Base-by-base conservation (phyloP, 2,113 vertebrate species). In the Ciconia stormi region DNA sequence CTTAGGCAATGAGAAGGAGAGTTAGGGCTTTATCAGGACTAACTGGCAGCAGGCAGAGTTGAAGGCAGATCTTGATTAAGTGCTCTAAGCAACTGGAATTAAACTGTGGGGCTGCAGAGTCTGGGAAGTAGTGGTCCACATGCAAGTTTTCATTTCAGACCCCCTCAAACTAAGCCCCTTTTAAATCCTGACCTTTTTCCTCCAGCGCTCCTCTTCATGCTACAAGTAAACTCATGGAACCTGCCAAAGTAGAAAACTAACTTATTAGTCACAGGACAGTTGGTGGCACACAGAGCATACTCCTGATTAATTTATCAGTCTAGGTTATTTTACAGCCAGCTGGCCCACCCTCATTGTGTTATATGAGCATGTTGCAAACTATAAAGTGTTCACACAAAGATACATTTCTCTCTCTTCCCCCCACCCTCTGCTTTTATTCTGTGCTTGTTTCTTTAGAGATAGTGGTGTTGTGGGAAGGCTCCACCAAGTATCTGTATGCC, bases 1-100 rank as follows among this genome's bases (percentile, higher is more conserved):
- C 89, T 95, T 84, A 95, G 77, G 66, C 77, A 92, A 79, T 0
- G 16, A 84, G 90, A 67, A 93, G 80, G 86, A 2, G 3, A 87
- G 77, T 82, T 61, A 91, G 80, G 72, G 83, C 77, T 93, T 95
- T 81, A 91, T 92, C 69, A 89, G 83, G 52, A 58, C 82, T 90
- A 90, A 88, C 53, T 77, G 86, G 56, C 16, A 2, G 69, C 72
- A 89, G 86, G 89, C 86, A 95, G 86, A 91, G 83, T 59, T 72
- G 61, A 82, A 93, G 80, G 77, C 86, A 93, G 56, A 73, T 29
- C 80, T 74, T 67, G n/a, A 89, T 91, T 87, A 91, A 91, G 47
- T 36, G 77, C 80, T 84, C 59, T n/a, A 71, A 92, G 69, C 65
- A 88, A 71, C 55, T 90, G 80, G 80, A 83, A 90, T 94, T 78